These are phyloP conservation scores for Drosophila guanche DNA, from an alignment of 1,140 invertebrate genomes.

Conservation along the genomic window DNA sequence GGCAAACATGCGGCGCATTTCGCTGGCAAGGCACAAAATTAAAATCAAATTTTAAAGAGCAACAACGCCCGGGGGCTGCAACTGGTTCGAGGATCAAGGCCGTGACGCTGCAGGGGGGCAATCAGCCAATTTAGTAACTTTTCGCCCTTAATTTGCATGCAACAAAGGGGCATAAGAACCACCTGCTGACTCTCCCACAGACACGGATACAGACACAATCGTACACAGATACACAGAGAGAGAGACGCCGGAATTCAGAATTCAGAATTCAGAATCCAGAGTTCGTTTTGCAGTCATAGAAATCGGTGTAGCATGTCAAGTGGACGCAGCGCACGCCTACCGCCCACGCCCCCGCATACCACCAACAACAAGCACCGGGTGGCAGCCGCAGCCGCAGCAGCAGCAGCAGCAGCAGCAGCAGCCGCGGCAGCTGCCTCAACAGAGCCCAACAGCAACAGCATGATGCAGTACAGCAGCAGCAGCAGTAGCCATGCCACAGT, in stretches of 20 bases:
- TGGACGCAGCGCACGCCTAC: conserved; percentile 82
- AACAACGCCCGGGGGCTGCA: conserved; percentile 4
- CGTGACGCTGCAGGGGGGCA: not conserved
- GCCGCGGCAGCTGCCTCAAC: conserved; percentile 62
- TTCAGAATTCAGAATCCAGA: conserved; percentile 14
- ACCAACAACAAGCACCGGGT: conserved; percentile 67
- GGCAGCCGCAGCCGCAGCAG: conserved; percentile 42
- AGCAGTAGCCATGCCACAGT: conserved; percentile 35
- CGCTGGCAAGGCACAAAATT: conserved; percentile 30
- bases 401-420: conserved; percentile 49
- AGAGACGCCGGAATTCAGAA: not conserved
- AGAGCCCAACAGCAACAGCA: conserved; percentile 80
- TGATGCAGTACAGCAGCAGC: conserved; percentile 64
- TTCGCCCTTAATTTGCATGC: conserved; percentile 23
- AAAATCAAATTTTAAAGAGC: conserved; percentile 54
- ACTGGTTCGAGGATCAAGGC: not conserved
- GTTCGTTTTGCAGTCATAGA: conserved; percentile 32
- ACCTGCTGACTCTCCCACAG: not conserved
- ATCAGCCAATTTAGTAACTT: not conserved
- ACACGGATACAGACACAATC: not conserved
- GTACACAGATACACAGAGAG: not conserved
- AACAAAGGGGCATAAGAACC: not conserved
- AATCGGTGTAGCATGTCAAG: conserved; percentile 80
- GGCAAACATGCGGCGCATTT: conserved; percentile 42
- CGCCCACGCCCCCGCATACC: conserved; percentile 80